Evolutionary conservation across 2,113 vertebrate genomes (phyloP), one percentile per base, ranked within the genome.

Genomic region (Nesospiza acunhae): DNA sequence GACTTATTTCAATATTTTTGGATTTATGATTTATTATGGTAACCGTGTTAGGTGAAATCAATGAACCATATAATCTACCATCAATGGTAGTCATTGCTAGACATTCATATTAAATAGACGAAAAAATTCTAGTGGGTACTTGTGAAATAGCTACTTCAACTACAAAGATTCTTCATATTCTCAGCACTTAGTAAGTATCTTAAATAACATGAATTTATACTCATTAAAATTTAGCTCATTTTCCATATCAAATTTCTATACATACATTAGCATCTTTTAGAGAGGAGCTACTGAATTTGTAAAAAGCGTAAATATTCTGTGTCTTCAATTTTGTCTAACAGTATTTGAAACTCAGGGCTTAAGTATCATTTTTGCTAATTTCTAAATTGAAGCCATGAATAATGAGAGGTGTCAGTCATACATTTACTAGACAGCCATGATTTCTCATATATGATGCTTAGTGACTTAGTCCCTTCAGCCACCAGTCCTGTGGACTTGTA

Each of bases 401-500:
- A 62, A 13, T 31, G 41, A 77, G 59, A 69, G 9, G 14, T 60
- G 22, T 60, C 44, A 72, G 56, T 44, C 31, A 37, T 31, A 26
- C 22, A 37, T n/a, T 56, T 33, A 52, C 13, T 3, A 30, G 33
- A 39, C 2, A n/a, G 24, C 37, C 37, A n/a, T 26, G 8, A 64
- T 50, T 84, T 58, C 31, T 70, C 58, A n/a, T 39, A 46, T 10
- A 19, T 26, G 28, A n/a, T 24, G 6, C 6, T 23, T 30, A 30
- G 19, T 44, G 33, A 49, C 27, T 90, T 37, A 33, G 19, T 55
- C 42, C 14, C 19, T 52, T 72, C 46, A 82, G 67, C 23, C 28
- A 11, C 19, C 33, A n/a, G 10, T 52, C 16, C 15, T 0, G 0
- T 20, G 44, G 23, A 37, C 13, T 44, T 66, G 21, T 33, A 21